Conservation (phyloP, 2,797 vertebrate species). For the Oreochromis mossambicus region DNA sequence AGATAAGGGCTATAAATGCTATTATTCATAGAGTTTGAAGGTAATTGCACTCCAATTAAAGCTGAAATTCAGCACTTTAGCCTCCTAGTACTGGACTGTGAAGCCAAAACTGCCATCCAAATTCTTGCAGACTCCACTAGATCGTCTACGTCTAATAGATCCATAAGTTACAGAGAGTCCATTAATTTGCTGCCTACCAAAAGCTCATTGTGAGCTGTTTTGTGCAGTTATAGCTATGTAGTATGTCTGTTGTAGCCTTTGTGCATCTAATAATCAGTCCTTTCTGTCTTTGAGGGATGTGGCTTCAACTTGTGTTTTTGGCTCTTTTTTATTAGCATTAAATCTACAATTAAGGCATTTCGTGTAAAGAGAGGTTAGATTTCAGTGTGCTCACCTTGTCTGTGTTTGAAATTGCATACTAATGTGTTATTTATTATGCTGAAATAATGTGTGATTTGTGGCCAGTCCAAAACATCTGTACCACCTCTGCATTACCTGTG, state of each 20-base stretch:
- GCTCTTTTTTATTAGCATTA: background rate
- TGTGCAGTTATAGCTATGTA: background rate
- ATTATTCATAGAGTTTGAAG: background rate
- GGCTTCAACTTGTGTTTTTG: background rate
- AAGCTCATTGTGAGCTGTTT: background rate
- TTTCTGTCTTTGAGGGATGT: background rate
- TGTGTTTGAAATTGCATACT: background rate
- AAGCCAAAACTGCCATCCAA: background rate
- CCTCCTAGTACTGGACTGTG: background rate
- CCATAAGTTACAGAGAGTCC: background rate
- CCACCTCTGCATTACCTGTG: background rate
- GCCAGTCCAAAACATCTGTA: background rate
- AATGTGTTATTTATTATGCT: background rate
- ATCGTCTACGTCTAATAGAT: constrained; percentile 4
- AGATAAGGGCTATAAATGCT: background rate
- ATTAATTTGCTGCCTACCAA: background rate
- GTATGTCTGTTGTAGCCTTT: background rate
- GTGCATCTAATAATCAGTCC: background rate
- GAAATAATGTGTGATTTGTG: background rate
- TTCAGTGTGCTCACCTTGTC: background rate
- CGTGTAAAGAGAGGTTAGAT: background rate
- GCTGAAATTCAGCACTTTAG: background rate
- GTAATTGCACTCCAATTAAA: background rate
- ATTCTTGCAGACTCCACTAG: constrained; percentile 31
- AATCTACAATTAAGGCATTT: background rate